Percentiles rank a stretch among this genome's conserved stretches.
Conservation (phyloP, 2,797 vertebrate species). For the Babyrousa celebensis region DNA sequence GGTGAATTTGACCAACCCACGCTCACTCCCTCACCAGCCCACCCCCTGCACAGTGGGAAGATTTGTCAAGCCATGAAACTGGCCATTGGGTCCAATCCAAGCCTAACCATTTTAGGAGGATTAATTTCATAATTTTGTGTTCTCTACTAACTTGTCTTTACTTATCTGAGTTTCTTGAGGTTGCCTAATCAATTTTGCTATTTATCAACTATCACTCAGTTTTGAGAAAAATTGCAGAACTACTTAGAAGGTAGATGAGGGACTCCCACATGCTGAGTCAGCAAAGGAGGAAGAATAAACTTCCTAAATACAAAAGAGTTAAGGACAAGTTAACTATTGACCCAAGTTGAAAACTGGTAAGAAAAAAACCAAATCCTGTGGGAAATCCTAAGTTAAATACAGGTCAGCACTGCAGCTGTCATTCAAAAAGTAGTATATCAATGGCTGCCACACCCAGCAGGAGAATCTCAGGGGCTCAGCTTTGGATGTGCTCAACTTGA, state of each 20-base stretch:
- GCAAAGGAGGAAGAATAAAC: constrained; percentile 15
- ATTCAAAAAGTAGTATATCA: background rate
- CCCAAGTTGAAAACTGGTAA: constrained; percentile 21
- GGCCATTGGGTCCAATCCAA: background rate
- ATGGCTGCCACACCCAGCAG: background rate
- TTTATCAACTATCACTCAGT: constrained; percentile 37
- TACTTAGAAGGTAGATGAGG: background rate
- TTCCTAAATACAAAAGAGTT: constrained; percentile 45
- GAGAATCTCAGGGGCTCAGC: background rate
- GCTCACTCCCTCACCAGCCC: background rate
- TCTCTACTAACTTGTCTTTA: constrained; percentile 18
- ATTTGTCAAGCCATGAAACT: background rate
- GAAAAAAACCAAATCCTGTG: constrained; percentile 12
- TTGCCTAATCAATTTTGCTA: constrained; percentile 41
- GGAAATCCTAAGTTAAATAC: constrained; percentile 4
- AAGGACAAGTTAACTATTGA: background rate
- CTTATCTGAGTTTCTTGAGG: constrained; percentile 44
- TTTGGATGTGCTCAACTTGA: background rate
- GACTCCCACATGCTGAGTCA: background rate
- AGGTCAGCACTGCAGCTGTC: background rate
- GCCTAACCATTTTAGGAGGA: background rate
- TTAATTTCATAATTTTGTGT: constrained; percentile 19
- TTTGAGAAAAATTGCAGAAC: constrained; percentile 39
- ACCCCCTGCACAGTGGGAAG: background rate
- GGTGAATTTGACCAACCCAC: background rate